These are phyloP conservation scores for Phalacrocorax carbo DNA, from an alignment of 2,113 vertebrate species.

Conservation along the genomic window DNA sequence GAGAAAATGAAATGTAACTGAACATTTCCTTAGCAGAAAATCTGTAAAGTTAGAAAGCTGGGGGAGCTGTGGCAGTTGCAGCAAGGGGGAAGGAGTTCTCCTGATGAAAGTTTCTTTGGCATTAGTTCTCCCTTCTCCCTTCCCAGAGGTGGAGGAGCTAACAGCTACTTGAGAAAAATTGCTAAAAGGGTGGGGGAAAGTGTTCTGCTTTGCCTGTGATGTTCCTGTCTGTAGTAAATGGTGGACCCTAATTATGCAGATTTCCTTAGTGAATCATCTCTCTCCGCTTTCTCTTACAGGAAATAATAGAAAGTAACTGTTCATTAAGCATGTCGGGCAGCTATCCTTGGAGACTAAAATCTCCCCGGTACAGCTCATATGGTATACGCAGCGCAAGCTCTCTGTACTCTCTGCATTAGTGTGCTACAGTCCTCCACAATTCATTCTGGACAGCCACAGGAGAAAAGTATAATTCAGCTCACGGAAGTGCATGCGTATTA, in stretches of 20 bases:
- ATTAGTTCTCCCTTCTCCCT: background rate
- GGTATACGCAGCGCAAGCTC: background rate
- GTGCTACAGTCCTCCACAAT: background rate
- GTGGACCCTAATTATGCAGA: constrained; percentile 60
- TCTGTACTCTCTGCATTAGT: background rate
- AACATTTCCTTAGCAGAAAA: background rate
- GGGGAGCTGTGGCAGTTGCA: background rate
- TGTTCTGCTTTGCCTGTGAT: constrained; percentile 30
- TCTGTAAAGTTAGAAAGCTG: background rate
- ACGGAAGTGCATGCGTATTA: background rate
- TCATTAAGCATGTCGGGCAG: constrained; percentile 46
- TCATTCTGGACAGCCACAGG: background rate
- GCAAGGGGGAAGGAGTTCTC: background rate
- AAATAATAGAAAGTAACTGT: constrained; percentile 35
- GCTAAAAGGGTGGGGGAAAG: background rate
- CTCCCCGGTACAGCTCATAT: background rate
- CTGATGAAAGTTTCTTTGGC: background rate
- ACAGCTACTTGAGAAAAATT: constrained; percentile 46
- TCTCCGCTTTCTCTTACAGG: constrained; percentile 39
- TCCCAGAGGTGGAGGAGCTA: constrained; percentile 15
- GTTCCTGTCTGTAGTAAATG: constrained; percentile 51
- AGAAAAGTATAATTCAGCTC: background rate
- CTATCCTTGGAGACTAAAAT: constrained; percentile 11
- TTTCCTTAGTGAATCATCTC: constrained; percentile 48
- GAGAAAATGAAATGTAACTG: background rate